phyloP scores from a whole-genome alignment of 2,888 invertebrate genomes.

The Morpho helenor region DNA sequence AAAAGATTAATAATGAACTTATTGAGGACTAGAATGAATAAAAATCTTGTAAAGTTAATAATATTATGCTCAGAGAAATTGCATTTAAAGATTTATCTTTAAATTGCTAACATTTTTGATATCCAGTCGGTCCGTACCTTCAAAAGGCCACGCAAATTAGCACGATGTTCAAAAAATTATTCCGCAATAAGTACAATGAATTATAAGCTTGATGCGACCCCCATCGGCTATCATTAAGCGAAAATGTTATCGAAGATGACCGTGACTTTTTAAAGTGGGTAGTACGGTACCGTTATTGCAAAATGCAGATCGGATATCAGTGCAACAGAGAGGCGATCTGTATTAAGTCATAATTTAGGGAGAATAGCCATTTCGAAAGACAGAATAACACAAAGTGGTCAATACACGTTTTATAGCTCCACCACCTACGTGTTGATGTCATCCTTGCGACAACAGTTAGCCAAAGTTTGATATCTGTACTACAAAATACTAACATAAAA shows the following conservation, averaged over 20 bases:
- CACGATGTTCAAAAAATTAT: constrained; percentile 21
- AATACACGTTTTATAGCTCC: constrained; percentile 53
- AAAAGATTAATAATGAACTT: constrained; percentile 2
- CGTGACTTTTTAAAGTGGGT: constrained; percentile 41
- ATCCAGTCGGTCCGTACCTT: constrained; percentile 9
- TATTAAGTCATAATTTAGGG: constrained; percentile 75
- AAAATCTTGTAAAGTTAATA: constrained; percentile 1
- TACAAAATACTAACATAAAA: constrained; percentile 8
- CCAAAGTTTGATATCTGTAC: constrained; percentile 21
- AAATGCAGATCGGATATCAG: constrained; percentile 51
- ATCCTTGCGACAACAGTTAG: constrained; percentile 45
- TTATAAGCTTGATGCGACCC: constrained; percentile 29
- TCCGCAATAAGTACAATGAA: constrained; percentile 28
- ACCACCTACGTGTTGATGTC: constrained; percentile 71
- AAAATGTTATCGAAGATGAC: constrained; percentile 33
- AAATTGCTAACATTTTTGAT: background rate
- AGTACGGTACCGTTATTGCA: constrained; percentile 53
- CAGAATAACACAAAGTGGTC: constrained; percentile 49
- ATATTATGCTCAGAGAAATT: constrained; percentile 10
- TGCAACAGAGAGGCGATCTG: constrained; percentile 55
- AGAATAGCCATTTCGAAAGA: constrained; percentile 63
- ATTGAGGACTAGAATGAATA: constrained; percentile 16
- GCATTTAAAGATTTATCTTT: constrained; percentile 2
- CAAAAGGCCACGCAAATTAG: constrained; percentile 21
- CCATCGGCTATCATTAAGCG: constrained; percentile 35